These are phyloP conservation scores for Entomobrya proxima DNA, from an alignment of 2,888 invertebrate genomes.

Conservation along the genomic window DNA sequence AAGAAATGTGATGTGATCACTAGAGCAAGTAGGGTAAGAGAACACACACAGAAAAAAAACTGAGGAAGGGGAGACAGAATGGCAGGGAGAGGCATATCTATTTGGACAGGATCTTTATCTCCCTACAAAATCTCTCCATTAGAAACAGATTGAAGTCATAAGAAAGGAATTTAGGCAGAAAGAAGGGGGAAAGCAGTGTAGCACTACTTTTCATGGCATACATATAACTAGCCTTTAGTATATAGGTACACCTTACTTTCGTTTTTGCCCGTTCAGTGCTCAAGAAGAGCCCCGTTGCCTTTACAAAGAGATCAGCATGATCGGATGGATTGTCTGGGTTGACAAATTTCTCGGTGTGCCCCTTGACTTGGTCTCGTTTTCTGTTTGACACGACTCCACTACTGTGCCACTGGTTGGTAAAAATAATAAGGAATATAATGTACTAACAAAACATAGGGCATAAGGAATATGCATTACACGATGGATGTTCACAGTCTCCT, in stretches of 20 bases:
- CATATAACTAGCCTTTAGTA: background rate
- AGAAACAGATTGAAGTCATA: slow-evolving; percentile 62
- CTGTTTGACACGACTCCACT: background rate
- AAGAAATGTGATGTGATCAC: background rate
- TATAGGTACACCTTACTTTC: slow-evolving; percentile 9
- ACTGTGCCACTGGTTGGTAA: no score
- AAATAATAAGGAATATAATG: no score
- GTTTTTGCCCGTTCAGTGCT: background rate
- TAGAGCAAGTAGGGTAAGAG: background rate
- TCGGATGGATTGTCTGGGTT: slow-evolving; percentile 47
- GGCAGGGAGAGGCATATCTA: slow-evolving; percentile 27
- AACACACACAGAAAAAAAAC: background rate
- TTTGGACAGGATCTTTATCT: slow-evolving; percentile 59
- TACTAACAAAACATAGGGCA: no score
- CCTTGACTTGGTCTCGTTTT: slow-evolving; percentile 32
- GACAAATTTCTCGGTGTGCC: slow-evolving; percentile 52
- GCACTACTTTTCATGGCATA: background rate
- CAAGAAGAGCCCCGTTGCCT: background rate
- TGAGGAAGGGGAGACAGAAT: slow-evolving; percentile 14
- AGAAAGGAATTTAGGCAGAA: slow-evolving; percentile 25
- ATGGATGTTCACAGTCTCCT: background rate
- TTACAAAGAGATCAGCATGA: slow-evolving; percentile 29
- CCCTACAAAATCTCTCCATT: slow-evolving; percentile 51
- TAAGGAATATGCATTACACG: background rate
- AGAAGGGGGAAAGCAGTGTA: background rate